A percentile compares a stretch with the other conserved stretches of the same genome.
Evolutionary conservation across 2,797 vertebrate species (phyloP).

Genomic region (Tapirus indicus): DNA sequence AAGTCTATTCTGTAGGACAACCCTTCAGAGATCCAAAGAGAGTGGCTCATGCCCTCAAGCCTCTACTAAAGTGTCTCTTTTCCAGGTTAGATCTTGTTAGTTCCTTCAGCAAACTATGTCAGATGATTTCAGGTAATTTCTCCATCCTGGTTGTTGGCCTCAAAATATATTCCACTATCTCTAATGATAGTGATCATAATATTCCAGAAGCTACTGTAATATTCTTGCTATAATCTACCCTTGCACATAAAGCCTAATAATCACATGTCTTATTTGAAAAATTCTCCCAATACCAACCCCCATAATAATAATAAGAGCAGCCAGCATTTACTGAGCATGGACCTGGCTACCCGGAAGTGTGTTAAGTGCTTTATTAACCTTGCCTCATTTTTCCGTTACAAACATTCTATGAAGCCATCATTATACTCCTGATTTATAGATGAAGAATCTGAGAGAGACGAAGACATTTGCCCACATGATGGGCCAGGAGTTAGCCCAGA

Average conservation of each 20-base stretch:
- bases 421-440: not conserved
- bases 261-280: not conserved
- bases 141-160: not conserved
- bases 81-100: not conserved
- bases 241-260: not conserved
- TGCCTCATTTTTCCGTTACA: not conserved
- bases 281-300: not conserved
- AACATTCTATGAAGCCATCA: not conserved
- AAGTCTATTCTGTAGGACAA: not conserved
- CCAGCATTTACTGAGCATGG: not conserved
- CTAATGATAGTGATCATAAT: not conserved
- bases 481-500: not conserved
- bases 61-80: not conserved
- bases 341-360: not conserved
- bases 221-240: not conserved
- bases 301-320: not conserved
- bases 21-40: not conserved
- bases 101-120: conserved; percentile 21
- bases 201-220: not conserved
- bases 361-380: not conserved
- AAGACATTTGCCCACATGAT: not conserved
- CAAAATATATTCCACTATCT: not conserved
- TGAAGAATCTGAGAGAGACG: not conserved
- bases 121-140: not conserved
- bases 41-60: not conserved